Percentiles rank a stretch among this genome's conserved stretches.
Evolutionary conservation across 1,140 invertebrate species (phyloP).

Genomic region (Eupristina koningsbergeri): DNA sequence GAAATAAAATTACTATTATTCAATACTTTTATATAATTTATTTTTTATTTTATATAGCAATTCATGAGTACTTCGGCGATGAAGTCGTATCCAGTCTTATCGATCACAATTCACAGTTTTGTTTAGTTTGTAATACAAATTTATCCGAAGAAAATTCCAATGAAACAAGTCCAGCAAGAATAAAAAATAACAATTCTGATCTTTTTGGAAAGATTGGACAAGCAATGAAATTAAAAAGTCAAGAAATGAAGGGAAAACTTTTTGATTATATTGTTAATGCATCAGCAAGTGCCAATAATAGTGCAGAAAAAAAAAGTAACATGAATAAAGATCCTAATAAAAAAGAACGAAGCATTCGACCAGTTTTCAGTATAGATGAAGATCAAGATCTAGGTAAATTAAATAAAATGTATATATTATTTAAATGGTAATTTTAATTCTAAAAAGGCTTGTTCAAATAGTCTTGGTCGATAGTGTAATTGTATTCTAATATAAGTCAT

Average conservation of each 20-base stretch:
- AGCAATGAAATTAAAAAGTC: constrained; percentile 90
- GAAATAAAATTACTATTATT: constrained; percentile 12
- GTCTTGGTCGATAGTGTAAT: too few species aligned
- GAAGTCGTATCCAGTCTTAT: constrained; percentile 85
- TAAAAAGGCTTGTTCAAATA: too few species aligned
- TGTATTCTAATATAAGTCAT: too few species aligned
- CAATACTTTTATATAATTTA: too few species aligned
- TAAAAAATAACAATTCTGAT: constrained; percentile 75
- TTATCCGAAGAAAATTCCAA: constrained; percentile 71
- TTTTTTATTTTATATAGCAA: constrained; percentile 71
- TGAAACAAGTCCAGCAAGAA: constrained; percentile 65
- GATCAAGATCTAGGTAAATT: constrained; percentile 80
- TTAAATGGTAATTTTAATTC: too few species aligned
- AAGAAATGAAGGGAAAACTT: constrained; percentile 93
- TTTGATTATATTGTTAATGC: constrained; percentile 95
- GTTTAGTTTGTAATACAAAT: constrained; percentile 84
- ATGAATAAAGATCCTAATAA: constrained; percentile 84
- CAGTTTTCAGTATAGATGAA: constrained; percentile 96
- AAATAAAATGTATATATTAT: too few species aligned
- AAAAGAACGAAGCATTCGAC: constrained; percentile 90
- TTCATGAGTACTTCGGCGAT: constrained; percentile 88
- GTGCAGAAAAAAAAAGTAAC: constrained; percentile 84
- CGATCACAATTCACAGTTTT: constrained; percentile 85
- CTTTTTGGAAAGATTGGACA: constrained; percentile 85
- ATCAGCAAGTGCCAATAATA: constrained; percentile 74